Evolutionary conservation across 1,140 invertebrate species (phyloP), one percentile per base, ranked within the genome.

Genomic region (Nasonia giraulti): DNA sequence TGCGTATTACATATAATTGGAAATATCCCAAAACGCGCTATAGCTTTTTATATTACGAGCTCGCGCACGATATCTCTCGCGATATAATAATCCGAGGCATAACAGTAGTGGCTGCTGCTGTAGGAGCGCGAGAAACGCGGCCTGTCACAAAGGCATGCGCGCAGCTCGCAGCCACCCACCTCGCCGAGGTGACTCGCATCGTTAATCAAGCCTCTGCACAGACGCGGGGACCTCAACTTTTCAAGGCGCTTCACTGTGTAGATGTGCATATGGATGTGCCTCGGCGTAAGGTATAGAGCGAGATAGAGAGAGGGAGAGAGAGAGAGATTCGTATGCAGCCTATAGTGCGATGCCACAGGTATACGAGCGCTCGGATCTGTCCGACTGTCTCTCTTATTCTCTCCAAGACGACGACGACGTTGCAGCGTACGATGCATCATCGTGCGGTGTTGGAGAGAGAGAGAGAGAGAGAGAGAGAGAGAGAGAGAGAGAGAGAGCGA

Each of bases 91-190:
- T 80, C 76, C 20, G 27, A n/a, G 80, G 86, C 47, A 17, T 14
- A 55, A 55, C 85, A 6, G 85, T 86, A 87, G 89, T 90, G 89
- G 91, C 89, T 86, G 88, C 10, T 23, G 55, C 23, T 17, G 12
- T 2, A 55, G 11, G 77, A 27, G 71, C 50, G 73, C 73, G 89
- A 89, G 90, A 90, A 92, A 90, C 91, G 88, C 90, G 88, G 89
- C 88, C 92, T 93, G 93, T 93, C 93, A 93, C 92, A 93, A 93
- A 93, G 91, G 93, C 93, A 93, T 93, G 93, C 91, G 40, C 40
- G 40, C 40, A 37, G 55, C 20, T n/a, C 55, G 20, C 55, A 20
- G 92, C 93, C 93, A 93, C 93, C 93, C 93, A 93, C 93, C 92
- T 90, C 90, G 92, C 88, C 90, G 89, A 87, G 90, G 90, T 89